Evolutionary conservation across 2,888 invertebrate species (phyloP).

Genomic region (Arctia plantaginis): DNA sequence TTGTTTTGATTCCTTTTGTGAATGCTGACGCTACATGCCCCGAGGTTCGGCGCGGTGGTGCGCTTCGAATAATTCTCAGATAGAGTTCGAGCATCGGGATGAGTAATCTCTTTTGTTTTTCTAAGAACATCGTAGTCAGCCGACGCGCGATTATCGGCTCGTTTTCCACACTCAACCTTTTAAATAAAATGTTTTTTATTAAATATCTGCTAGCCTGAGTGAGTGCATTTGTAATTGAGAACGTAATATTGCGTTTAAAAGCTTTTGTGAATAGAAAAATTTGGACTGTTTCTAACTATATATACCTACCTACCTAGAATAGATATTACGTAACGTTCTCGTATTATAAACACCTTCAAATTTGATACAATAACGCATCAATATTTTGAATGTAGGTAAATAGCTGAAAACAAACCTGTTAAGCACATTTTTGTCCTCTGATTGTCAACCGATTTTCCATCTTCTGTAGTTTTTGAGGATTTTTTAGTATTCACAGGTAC

Average conservation of each 20-base stretch:
- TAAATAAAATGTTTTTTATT: slow-evolving; percentile 58
- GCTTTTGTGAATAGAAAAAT: slow-evolving; percentile 27
- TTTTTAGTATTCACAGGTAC: no score
- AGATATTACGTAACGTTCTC: slow-evolving; percentile 20
- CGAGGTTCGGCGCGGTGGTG: slow-evolving; percentile 65
- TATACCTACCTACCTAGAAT: neutral
- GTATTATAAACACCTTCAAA: slow-evolving; percentile 43
- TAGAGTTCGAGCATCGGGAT: slow-evolving; percentile 83
- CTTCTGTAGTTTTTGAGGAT: neutral
- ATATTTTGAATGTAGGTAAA: neutral
- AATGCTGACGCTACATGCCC: slow-evolving; percentile 72
- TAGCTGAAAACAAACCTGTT: neutral
- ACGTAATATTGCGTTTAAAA: slow-evolving; percentile 37
- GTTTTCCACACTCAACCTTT: slow-evolving; percentile 64
- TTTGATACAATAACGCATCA: slow-evolving; percentile 33
- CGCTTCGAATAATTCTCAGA: slow-evolving; percentile 81
- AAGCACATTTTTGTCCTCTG: neutral
- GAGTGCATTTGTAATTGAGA: slow-evolving; percentile 43
- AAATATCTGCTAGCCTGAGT: slow-evolving; percentile 44
- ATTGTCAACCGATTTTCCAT: neutral
- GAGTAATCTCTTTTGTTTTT: slow-evolving; percentile 87
- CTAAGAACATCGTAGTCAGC: slow-evolving; percentile 70
- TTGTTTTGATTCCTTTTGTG: slow-evolving; percentile 29
- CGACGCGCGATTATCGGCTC: slow-evolving; percentile 75
- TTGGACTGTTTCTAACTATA: slow-evolving; percentile 10